Percentiles rank a stretch among this genome's conserved stretches.
phyloP scores from a whole-genome alignment of 2,888 invertebrate species.

The Philonicus albiceps region DNA sequence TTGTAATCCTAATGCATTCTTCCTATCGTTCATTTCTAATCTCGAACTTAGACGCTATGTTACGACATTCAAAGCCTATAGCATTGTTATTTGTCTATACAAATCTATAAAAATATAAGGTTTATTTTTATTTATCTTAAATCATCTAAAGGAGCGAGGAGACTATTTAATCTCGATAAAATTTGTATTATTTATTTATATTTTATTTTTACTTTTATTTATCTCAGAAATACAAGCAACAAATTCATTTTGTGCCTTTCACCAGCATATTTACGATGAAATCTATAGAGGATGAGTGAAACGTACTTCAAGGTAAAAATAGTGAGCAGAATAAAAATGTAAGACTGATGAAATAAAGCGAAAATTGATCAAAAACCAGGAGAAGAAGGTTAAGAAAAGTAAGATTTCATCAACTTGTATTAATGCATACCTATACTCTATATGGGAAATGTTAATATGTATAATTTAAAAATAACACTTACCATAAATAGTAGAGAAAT shows the following conservation, averaged over 20 bases:
- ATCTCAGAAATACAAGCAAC: background rate
- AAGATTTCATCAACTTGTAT: background rate
- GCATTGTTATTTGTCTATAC: no score
- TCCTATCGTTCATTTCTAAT: no score
- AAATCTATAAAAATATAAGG: no score
- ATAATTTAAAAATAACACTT: background rate
- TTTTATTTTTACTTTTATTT: background rate
- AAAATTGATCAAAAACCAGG: background rate
- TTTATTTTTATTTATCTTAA: no score
- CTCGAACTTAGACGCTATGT: no score
- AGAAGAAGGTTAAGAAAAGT: background rate
- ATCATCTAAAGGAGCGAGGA: no score
- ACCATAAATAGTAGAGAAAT: constrained; percentile 43
- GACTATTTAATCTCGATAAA: no score
- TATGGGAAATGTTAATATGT: background rate
- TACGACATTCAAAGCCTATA: no score
- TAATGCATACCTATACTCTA: background rate
- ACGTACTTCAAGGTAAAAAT: background rate
- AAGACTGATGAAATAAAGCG: background rate
- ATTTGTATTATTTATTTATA: background rate
- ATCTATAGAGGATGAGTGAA: background rate
- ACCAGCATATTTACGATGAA: background rate
- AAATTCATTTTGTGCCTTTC: background rate
- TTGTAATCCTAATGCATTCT: no score
- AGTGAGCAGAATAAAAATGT: background rate